Evolutionary conservation across 2,113 vertebrate genomes (phyloP).

Genomic region (Pachypanchax playfairii): DNA sequence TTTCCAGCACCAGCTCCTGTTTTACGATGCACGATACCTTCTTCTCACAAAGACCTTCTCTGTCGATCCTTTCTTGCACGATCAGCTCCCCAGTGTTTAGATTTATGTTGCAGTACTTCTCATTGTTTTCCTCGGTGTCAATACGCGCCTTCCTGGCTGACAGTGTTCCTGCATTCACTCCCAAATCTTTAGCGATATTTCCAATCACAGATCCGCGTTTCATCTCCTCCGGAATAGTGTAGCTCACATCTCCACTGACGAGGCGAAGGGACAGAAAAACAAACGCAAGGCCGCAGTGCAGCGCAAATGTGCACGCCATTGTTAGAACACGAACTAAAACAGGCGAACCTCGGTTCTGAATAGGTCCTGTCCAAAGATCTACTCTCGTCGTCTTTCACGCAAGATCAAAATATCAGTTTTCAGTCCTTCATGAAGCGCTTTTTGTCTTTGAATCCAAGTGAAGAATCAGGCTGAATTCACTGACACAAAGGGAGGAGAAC

Average conservation of each 20-base stretch:
- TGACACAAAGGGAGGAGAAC: conserved; percentile 21
- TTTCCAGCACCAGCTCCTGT: conserved; percentile 77
- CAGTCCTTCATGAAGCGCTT: background rate
- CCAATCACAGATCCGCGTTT: conserved; percentile 78
- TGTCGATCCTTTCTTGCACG: conserved; percentile 70
- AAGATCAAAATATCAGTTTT: no score
- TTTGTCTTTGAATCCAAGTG: background rate
- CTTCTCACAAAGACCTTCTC: conserved; percentile 77
- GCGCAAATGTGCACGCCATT: conserved; percentile 11
- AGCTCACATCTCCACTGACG: conserved; percentile 68
- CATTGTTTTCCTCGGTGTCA: conserved; percentile 57
- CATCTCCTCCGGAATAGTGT: conserved; percentile 74
- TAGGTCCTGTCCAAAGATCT: no score
- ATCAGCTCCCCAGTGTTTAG: conserved; percentile 69
- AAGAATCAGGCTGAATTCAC: background rate
- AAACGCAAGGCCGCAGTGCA: conserved; percentile 1
- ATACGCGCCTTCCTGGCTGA: conserved; percentile 69
- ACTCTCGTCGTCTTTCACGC: no score
- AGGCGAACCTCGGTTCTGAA: no score
- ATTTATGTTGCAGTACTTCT: conserved; percentile 66
- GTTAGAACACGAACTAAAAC: no score
- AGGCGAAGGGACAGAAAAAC: background rate
- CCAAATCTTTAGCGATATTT: conserved; percentile 81
- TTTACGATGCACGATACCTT: conserved; percentile 65
- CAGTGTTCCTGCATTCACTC: conserved; percentile 64